A percentile compares a stretch with the other conserved stretches of the same genome.
phyloP scores from a whole-genome alignment of 2,888 invertebrate species.

The Caenorhabditis sulstoni region DNA sequence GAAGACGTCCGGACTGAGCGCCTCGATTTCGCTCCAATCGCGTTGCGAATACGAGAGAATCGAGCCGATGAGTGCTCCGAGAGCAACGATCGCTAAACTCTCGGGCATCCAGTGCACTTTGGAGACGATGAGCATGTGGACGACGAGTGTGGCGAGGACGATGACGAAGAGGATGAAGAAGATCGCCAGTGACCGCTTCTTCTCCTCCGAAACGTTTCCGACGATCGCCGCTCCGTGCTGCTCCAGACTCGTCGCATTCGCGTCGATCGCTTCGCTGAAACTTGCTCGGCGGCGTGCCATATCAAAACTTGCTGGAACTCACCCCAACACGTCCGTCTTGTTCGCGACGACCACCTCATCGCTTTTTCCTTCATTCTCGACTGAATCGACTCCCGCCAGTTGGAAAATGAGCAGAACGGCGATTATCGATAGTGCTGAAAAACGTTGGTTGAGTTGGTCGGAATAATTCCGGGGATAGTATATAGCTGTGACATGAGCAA shows the following conservation, averaged over 20 bases:
- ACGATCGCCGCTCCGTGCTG: slow-evolving; percentile 70
- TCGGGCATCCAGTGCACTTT: slow-evolving; percentile 97
- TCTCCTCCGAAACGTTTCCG: slow-evolving; percentile 69
- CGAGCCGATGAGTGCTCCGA: slow-evolving; percentile 82
- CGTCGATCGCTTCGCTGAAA: slow-evolving; percentile 61
- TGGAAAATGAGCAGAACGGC: slow-evolving; percentile 21
- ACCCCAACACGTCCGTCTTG: slow-evolving; percentile 66
- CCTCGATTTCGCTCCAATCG: slow-evolving; percentile 77
- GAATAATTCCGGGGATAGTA: no score
- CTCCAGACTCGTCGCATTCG: slow-evolving; percentile 65
- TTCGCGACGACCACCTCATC: slow-evolving; percentile 48
- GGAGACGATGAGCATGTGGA: slow-evolving; percentile 94
- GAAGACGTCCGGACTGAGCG: slow-evolving; percentile 87
- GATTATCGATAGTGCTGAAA: slow-evolving; percentile 28
- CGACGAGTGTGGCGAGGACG: slow-evolving; percentile 93
- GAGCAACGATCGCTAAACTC: slow-evolving; percentile 95
- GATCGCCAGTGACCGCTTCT: slow-evolving; percentile 84
- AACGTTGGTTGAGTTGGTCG: no score
- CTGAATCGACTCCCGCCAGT: slow-evolving; percentile 14
- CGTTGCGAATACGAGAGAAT: slow-evolving; percentile 73
- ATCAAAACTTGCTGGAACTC: background rate
- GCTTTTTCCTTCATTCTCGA: slow-evolving; percentile 9
- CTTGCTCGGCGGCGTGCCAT: slow-evolving; percentile 1
- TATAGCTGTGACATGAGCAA: no score
- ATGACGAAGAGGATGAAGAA: slow-evolving; percentile 97